These are phyloP conservation scores for Choloepus didactylus DNA, from an alignment of 2,797 vertebrate species.

Conservation along the genomic window DNA sequence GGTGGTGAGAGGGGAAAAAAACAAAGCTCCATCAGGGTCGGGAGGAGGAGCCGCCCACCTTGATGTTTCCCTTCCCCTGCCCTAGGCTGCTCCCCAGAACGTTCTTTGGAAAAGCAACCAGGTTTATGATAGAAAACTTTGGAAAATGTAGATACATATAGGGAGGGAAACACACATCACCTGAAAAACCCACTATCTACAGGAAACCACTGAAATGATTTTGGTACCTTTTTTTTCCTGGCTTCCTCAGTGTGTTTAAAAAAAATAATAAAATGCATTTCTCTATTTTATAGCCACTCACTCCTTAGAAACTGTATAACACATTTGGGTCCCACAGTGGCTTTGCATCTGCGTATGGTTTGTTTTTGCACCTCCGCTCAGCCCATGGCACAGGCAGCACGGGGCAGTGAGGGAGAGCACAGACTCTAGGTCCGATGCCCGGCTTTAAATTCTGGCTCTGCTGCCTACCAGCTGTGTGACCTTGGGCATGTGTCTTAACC, in stretches of 20 bases:
- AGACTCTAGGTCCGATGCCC: background rate
- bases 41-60: fast-evolving
- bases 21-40: background rate
- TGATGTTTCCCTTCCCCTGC: background rate
- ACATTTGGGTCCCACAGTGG: background rate
- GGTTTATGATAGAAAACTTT: background rate
- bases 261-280: background rate
- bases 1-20: fast-evolving
- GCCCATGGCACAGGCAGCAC: no score
- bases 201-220: background rate
- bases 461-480: background rate
- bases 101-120: background rate
- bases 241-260: background rate
- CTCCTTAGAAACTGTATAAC: background rate
- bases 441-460: background rate
- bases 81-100: fast-evolving
- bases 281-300: background rate
- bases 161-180: background rate
- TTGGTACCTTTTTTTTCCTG: background rate
- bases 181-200: background rate
- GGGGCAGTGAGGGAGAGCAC: background rate
- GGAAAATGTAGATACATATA: background rate
- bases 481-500: background rate
- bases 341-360: background rate
- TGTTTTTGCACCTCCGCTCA: background rate